Evolutionary conservation across 2,888 invertebrate genomes (phyloP).

Genomic region (Eristalis tenax): DNA sequence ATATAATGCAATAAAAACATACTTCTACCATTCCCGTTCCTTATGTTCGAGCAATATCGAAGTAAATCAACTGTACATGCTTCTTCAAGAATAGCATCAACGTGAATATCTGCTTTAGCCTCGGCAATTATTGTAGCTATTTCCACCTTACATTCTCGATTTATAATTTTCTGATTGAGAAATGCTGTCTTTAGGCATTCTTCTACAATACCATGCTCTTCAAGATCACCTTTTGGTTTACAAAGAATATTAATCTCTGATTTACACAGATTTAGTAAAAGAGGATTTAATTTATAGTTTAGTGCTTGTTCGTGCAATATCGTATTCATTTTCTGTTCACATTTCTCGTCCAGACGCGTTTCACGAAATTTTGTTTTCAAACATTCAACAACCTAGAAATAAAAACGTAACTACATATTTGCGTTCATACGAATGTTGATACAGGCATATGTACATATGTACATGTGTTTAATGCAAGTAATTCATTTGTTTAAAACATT

Average conservation of each 20-base stretch:
- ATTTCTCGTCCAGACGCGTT: constrained; percentile 87
- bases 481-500: not conserved
- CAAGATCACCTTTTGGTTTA: constrained; percentile 78
- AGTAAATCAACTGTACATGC: constrained; percentile 93
- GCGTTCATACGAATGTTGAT: not conserved
- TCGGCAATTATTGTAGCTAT: constrained; percentile 94
- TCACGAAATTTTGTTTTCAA: constrained; percentile 90
- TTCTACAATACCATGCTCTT: constrained; percentile 84
- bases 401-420: not conserved
- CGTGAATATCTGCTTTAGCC: constrained; percentile 95
- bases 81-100: constrained; percentile 94
- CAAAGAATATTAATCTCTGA: constrained; percentile 87
- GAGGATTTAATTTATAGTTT: constrained; percentile 94
- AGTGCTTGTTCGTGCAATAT: constrained; percentile 93
- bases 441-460: too few species aligned
- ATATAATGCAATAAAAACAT: constrained; percentile 80
- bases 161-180: constrained; percentile 87
- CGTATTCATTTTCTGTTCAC: constrained; percentile 91
- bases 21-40: constrained; percentile 96
- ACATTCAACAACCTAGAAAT: constrained; percentile 85
- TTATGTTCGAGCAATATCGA: constrained; percentile 89
- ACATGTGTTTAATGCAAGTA: not conserved
- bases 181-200: constrained; percentile 95
- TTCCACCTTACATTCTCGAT: constrained; percentile 90
- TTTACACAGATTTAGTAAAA: constrained; percentile 89